Base-by-base conservation (phyloP, 2,113 vertebrate genomes). In the Heterotis niloticus region DNA sequence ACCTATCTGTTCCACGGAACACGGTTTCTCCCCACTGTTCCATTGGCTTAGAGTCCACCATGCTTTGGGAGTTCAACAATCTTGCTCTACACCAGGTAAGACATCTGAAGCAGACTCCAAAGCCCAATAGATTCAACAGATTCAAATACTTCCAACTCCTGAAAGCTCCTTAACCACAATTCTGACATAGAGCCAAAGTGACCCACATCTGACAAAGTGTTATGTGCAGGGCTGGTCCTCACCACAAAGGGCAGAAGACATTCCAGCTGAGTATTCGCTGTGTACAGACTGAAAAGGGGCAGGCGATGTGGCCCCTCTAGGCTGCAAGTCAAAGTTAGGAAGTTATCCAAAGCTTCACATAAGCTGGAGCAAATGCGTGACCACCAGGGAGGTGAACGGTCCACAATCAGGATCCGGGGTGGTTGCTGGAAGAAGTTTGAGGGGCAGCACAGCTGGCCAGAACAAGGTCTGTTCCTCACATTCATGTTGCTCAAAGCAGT, bases 241-340 rank as follows among this genome's bases (percentile, higher is more conserved):
- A 99, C 97, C 93, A 94, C 92, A 84, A 98, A 94, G 57, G 97
- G 97, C 75, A 99, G 90, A 20, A 99, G 88, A 79, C 97, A 99
- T 79, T 98, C 96, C 24, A 92, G 95, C 77, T 94, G 94, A 79
- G 83, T 88, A 85, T 93, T 94, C 70, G 96, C 86, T 79, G 93
- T 84, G 0, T 96, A 99, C 76, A 98, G 84, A 82, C 96, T 96
- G 78, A 99, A 92, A 4, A 96, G 88, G 0, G 95, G 94, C 74
- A 98, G 82, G 0, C 96, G 91, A 76, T 88, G 92, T 60, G 95
- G 94, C 17, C 94, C 95, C 1, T 92, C 84, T 89, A 96, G 84
- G 34, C 90, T 91, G 81, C 93, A 94, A 0, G 93, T 91, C 81
- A 99, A 79, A 11, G 92, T 91, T 71, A 99, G 91, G 24, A 93